Conservation (phyloP, 2,797 vertebrate species). For the Masticophis lateralis region DNA sequence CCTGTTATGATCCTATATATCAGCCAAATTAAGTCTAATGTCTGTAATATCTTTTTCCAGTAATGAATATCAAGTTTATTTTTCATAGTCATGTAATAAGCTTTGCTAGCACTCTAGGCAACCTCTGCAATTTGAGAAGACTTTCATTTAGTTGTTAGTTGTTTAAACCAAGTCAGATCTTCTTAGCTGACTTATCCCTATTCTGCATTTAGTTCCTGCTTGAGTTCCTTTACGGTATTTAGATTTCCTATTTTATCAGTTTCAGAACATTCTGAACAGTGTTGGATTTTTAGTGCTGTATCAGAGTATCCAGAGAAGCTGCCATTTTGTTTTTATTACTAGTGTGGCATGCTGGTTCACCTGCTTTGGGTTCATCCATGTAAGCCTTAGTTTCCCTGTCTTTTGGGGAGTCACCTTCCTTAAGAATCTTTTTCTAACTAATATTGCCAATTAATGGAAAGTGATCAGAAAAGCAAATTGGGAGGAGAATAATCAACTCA, state of each 20-base stretch:
- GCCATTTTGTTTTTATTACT: not conserved
- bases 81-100: not conserved
- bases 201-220: not conserved
- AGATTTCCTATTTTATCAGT: not conserved
- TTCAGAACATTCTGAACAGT: not conserved
- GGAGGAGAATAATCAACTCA: not conserved
- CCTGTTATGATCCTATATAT: not conserved
- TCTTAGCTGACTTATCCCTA: not conserved
- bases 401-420: not conserved
- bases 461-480: not conserved
- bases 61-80: not conserved
- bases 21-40: not conserved
- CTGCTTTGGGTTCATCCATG: not conserved
- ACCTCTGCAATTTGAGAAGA: not conserved
- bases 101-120: not conserved
- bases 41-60: not conserved
- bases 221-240: not conserved
- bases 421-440: not conserved
- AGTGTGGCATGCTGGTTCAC: not conserved
- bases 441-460: not conserved
- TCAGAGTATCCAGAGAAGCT: not conserved
- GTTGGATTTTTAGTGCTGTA: not conserved
- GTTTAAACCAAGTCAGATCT: not conserved
- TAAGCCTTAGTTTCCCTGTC: not conserved
- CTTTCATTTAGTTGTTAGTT: not conserved